Conservation (phyloP, 2,113 vertebrate genomes). For the Phycodurus eques region DNA sequence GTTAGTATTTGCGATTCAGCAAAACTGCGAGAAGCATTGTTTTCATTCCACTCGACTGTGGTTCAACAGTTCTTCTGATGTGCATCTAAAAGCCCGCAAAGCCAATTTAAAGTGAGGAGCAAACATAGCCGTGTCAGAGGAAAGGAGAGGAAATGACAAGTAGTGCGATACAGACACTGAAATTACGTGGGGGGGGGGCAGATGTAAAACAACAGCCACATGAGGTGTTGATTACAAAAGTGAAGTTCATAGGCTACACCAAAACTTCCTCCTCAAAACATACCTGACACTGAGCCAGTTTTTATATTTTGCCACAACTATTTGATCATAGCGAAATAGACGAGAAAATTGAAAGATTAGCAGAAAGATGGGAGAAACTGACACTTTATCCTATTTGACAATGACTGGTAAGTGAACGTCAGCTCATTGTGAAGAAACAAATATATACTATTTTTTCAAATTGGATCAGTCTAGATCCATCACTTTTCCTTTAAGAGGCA, state of each 20-base stretch:
- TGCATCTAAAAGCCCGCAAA: constrained; percentile 46
- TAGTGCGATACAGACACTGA: constrained; percentile 43
- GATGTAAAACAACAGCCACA: constrained; percentile 16
- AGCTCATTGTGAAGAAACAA: constrained; percentile 9
- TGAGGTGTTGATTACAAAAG: background rate
- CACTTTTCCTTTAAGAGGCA: constrained; percentile 67
- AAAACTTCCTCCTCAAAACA: background rate
- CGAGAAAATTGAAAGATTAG: background rate
- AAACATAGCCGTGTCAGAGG: constrained; percentile 47
- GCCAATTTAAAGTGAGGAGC: constrained; percentile 40
- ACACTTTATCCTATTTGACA: constrained; percentile 30
- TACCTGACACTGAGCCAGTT: background rate
- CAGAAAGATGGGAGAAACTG: constrained; percentile 20
- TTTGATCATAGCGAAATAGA: background rate
- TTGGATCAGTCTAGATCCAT: constrained; percentile 30
- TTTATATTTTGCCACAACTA: background rate
- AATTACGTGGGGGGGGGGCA: constrained; percentile 24
- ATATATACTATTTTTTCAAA: constrained; percentile 18
- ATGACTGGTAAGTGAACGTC: constrained; percentile 31
- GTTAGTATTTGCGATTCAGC: constrained; percentile 51
- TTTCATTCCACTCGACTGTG: constrained; percentile 44
- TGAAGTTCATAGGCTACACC: background rate
- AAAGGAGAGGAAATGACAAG: constrained; percentile 67
- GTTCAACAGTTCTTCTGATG: constrained; percentile 45
- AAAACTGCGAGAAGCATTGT: constrained; percentile 43